Evolutionary conservation across 1,140 invertebrate species (phyloP), one percentile per base, ranked within the genome.

Genomic region (Andrena cerasifolii): DNA sequence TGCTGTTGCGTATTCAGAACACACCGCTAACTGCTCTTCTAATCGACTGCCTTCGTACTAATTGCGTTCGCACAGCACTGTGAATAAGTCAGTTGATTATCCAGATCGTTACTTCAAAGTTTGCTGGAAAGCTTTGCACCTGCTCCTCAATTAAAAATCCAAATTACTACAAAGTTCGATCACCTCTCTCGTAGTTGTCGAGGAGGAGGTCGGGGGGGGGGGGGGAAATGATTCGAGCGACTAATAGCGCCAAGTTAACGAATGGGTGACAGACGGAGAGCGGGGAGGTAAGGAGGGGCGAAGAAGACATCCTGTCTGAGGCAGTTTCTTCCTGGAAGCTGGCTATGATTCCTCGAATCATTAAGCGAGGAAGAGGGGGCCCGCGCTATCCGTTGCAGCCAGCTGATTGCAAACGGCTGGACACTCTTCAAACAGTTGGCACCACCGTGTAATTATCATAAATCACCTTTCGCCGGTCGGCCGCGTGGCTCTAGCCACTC

Each of bases 361-460:
- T 89, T 89, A 87, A 85, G 73, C 82, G 40, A 12, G 10, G 24
- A 18, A 3, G 10, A 40, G 1, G 7, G 2, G 18, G 28, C 28
- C 24, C 77, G 63, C 72, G 83, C 56, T 82, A 68, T 75, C 40
- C 74, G 77, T 89, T 86, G 84, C 74, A 79, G 82, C 82, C 83
- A 80, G 78, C 83, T 88, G 87, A 89, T 89, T 87, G 86, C 84
- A 67, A 86, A 89, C 85, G 78, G 83, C n/a, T 86, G 84, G 83
- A 88, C 88, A 86, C 85, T 86, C 85, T 88, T 88, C 80, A 84
- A 88, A 87, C 86, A 84, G 88, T 88, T 88, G 83, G 82, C 56
- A 84, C 53, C 61, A 68, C 31, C 76, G 76, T 82, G 79, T 90
- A 90, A 90, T 90, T 90, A 90, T 88, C 85, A 88, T 89, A 90